phyloP scores from a whole-genome alignment of 2,797 vertebrate genomes.

The Aselliscus stoliczkanus region DNA sequence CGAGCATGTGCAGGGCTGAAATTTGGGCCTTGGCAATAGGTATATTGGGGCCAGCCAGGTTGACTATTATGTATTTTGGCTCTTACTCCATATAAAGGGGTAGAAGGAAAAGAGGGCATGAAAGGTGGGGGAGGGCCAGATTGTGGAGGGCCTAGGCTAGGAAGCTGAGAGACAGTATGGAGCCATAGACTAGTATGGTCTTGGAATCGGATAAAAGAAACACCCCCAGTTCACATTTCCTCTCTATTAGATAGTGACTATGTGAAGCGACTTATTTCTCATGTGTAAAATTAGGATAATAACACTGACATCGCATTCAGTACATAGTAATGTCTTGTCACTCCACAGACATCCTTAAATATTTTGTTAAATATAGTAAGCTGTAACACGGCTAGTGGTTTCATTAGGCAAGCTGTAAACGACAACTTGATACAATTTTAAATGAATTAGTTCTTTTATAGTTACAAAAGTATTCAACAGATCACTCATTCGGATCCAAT shows the following conservation, averaged over 20 bases:
- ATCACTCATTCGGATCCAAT: conserved; percentile 24
- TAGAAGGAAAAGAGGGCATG: neutral
- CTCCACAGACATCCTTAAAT: neutral
- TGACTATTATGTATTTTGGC: neutral
- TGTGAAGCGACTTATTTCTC: neutral
- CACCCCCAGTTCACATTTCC: neutral
- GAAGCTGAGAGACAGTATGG: neutral
- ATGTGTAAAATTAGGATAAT: neutral
- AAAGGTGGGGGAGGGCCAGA: neutral
- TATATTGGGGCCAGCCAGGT: neutral
- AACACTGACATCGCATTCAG: neutral
- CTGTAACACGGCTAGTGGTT: neutral
- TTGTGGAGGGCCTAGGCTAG: neutral
- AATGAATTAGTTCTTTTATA: conserved; percentile 27
- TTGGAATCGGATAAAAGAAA: neutral
- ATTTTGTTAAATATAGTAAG: neutral
- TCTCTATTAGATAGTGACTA: neutral
- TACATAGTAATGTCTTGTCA: neutral
- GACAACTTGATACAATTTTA: conserved; percentile 15
- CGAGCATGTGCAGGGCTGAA: neutral
- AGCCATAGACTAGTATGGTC: neutral
- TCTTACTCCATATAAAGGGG: neutral
- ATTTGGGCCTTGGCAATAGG: neutral
- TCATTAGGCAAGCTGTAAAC: conserved; percentile 42
- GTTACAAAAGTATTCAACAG: neutral